phyloP scores from a whole-genome alignment of 2,113 vertebrate species.

The Sceloporus undulatus region DNA sequence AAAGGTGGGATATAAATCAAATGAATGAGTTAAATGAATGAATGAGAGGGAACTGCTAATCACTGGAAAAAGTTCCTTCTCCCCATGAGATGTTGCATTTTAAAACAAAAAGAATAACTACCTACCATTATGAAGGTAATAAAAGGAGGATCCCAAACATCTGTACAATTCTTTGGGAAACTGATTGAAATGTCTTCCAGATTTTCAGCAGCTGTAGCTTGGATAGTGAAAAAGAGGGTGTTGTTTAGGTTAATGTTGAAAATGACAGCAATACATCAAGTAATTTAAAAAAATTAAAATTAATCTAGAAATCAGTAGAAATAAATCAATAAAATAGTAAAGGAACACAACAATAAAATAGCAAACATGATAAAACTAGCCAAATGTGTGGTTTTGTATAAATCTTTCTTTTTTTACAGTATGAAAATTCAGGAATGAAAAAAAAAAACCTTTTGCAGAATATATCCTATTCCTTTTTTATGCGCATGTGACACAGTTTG shows the following conservation, averaged over 20 bases:
- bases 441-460: neutral
- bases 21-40: no score
- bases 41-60: no score
- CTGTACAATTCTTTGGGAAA: no score
- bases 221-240: neutral
- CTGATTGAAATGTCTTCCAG: no score
- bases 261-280: neutral
- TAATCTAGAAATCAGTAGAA: neutral
- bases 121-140: no score
- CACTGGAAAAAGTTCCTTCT: no score
- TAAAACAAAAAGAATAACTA: no score
- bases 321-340: neutral
- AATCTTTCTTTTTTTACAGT: neutral
- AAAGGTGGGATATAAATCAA: no score
- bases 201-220: neutral
- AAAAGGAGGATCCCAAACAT: no score
- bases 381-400: neutral
- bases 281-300: neutral
- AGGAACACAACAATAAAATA: neutral
- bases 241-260: neutral
- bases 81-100: no score
- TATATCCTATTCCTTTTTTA: conserved; percentile 38
- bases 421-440: neutral
- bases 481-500: conserved; percentile 34
- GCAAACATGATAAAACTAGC: neutral